Conservation (phyloP, 2,797 vertebrate species). For the Saxicola maurus region DNA sequence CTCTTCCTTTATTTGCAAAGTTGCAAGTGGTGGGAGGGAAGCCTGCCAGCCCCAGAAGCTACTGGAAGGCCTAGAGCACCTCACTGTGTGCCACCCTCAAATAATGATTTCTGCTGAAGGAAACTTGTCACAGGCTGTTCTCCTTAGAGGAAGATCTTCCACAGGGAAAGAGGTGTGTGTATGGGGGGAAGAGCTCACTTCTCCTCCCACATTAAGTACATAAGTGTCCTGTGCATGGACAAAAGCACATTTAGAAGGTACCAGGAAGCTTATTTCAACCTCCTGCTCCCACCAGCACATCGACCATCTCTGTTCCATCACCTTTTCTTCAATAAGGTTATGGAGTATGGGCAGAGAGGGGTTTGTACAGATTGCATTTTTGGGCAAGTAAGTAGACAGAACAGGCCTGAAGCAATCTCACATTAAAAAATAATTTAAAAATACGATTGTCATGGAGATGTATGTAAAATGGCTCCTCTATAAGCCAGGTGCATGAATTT, state of each 20-base stretch:
- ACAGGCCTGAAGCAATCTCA: neutral
- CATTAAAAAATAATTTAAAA: neutral
- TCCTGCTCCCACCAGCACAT: neutral
- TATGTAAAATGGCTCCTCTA: neutral
- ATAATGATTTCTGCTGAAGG: neutral
- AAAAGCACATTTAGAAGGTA: neutral
- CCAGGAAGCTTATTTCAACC: neutral
- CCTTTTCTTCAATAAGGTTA: neutral
- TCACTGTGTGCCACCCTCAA: neutral
- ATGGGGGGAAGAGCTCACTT: neutral
- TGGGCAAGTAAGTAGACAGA: no score
- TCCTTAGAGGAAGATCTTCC: neutral
- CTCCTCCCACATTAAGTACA: neutral
- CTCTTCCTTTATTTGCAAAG: neutral
- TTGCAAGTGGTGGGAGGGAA: neutral
- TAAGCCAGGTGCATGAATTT: neutral
- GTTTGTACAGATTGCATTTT: neutral
- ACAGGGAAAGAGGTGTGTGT: fast-evolving
- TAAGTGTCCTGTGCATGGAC: neutral
- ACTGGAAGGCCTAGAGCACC: neutral
- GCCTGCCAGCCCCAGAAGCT: neutral
- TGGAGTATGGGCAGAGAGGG: neutral
- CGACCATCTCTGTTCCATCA: fast-evolving
- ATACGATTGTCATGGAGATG: neutral
- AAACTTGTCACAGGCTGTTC: neutral